Base-by-base conservation (phyloP, 2,888 invertebrate species). In the Monopis laevigella region DNA sequence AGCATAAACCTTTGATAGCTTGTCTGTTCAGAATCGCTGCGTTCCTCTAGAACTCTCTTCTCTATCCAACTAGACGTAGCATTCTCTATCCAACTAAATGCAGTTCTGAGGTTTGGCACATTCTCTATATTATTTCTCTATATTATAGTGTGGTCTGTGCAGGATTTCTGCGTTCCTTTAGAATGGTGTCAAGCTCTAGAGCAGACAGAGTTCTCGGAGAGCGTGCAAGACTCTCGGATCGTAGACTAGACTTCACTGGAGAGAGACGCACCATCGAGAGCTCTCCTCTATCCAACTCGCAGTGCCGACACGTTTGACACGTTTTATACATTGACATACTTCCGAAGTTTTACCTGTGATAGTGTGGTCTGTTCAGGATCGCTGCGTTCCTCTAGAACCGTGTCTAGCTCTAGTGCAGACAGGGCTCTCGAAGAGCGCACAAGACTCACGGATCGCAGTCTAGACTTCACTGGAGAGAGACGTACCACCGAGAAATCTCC, bases 61-160 rank as follows among this genome's bases (percentile, higher is more conserved):
- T n/a, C n/a, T n/a, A n/a, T n/a, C n/a, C n/a, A n/a, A 92, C 64
- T 91, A 92, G 58, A 89, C 90, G 62, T 90, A 91, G 45, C 92
- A n/a, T n/a, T n/a, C n/a, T n/a, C n/a, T n/a, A n/a, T n/a, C n/a
- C n/a, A n/a, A n/a, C n/a, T n/a, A n/a, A n/a, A n/a, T n/a, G n/a
- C n/a, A 24, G 24, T 5, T 5, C 6, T 24, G 24, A 24, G 6
- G 24, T 24, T 24, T 5, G 34, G 16, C 34, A 34, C 21, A 21
- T n/a, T 30, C 7, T 11, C 11, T 30, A 30, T 6, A 6, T 30
- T 46, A 52, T 50, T 45, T 49, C n/a, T n/a, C n/a, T n/a, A n/a
- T n/a, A 70, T 11, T 24, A 39, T 3, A 27, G 12, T 4, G 39
- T 39, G 3, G 72, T 83, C 54, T 82, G 84, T 55, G 87, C 87